Base-by-base conservation (phyloP, 2,113 vertebrate species). In the Oreamnos americanus region DNA sequence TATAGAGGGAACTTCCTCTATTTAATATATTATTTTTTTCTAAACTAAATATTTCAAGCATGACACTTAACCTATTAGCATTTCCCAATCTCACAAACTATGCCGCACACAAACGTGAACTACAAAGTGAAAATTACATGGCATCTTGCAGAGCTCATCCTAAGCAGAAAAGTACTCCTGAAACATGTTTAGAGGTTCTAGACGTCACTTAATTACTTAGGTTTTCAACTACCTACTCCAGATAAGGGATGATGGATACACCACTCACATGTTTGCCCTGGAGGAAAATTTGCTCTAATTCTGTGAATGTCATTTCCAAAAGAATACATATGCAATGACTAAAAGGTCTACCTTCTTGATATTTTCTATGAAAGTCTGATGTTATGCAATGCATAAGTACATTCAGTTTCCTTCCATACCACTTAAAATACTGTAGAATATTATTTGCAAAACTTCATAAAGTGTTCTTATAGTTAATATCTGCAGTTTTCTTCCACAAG, bases 31-130 rank as follows among this genome's bases (percentile, higher is more conserved):
- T n/a, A 78, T 71, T 74, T 95, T 96, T 49, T 76, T 62, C 3
- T 95, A 91, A 95, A 96, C 47, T 92, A 97, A 98, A 49, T 76
- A 92, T 85, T 91, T 87, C n/a, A 95, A 95, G 19, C n/a, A 89
- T 57, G 58, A 88, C 33, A 91, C 19, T 55, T 88, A 91, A 79
- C 45, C 55, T 58, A 49, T 51, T 43, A 88, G 21, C 62, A 76
- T 25, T 47, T 87, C 87, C 49, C 33, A 92, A 74, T 33, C 82
- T 88, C 17, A 86, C 28, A 91, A 91, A 64, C 26, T 43, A 93
- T 36, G 3, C 19, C 21, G 25, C 2, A 57, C 23, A 67, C 33
- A 90, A 64, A 67, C 0, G 7, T 16, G 58, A 64, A 7, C 55
- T 30, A 58, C 36, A 62, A 60, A 43, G 16, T 7, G 26, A 91